Evolutionary conservation across 2,888 invertebrate species (phyloP).

Genomic region (Drosophila picticornis): DNA sequence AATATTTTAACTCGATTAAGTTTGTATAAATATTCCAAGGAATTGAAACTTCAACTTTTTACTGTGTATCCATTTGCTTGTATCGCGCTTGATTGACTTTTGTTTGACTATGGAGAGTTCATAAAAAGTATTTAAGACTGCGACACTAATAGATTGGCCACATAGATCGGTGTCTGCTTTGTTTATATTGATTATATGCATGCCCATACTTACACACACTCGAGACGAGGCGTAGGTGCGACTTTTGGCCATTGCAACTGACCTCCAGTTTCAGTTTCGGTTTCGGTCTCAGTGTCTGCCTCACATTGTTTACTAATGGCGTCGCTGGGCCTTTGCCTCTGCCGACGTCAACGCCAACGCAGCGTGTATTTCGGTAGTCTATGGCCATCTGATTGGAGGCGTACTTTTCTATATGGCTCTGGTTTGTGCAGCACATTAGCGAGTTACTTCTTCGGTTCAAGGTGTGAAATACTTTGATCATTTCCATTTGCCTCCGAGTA

Average conservation of each 20-base stretch:
- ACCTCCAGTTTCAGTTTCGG: slow-evolving; percentile 7
- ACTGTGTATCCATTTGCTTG: slow-evolving; percentile 29
- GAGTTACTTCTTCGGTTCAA: slow-evolving; percentile 47
- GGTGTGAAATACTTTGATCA: slow-evolving; percentile 77
- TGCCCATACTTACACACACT: slow-evolving; percentile 14
- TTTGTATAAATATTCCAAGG: background rate
- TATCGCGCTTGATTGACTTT: slow-evolving; percentile 43
- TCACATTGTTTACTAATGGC: slow-evolving; percentile 63
- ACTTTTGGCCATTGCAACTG: slow-evolving; percentile 44
- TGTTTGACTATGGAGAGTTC: slow-evolving; percentile 67
- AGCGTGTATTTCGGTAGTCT: slow-evolving; percentile 50
- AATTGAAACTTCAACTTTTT: background rate
- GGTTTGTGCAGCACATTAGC: slow-evolving; percentile 53
- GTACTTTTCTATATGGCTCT: slow-evolving; percentile 32
- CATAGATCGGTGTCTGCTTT: slow-evolving; percentile 45
- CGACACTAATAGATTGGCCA: slow-evolving; percentile 55
- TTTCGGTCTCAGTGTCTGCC: background rate
- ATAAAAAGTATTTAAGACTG: slow-evolving; percentile 73
- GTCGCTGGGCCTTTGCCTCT: slow-evolving; percentile 16
- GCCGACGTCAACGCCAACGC: slow-evolving; percentile 28
- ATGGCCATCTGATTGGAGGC: slow-evolving; percentile 49
- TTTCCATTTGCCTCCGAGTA: slow-evolving; percentile 24
- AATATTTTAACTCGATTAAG: background rate
- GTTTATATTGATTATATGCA: slow-evolving; percentile 72
- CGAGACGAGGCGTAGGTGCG: slow-evolving; percentile 56